Evolutionary conservation across 2,888 invertebrate genomes (phyloP).

Genomic region (Cephus nigrinus): DNA sequence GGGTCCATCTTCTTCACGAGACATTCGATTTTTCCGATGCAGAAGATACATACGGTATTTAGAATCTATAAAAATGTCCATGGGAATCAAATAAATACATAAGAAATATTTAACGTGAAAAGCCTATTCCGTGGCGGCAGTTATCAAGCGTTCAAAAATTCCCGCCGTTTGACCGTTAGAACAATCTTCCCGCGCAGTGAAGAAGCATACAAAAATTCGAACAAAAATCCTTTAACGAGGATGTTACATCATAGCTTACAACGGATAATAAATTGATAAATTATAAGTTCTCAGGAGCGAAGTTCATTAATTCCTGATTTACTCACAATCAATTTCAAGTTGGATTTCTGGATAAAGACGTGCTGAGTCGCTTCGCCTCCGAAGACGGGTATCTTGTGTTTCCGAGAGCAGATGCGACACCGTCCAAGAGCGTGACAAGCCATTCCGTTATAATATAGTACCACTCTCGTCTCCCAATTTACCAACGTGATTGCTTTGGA

Average conservation of each 20-base stretch:
- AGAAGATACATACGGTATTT: slow-evolving; percentile 32
- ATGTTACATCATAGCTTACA: background rate
- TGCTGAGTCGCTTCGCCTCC: slow-evolving; percentile 27
- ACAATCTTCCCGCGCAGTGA: background rate
- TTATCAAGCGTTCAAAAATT: background rate
- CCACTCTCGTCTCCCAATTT: slow-evolving; percentile 6
- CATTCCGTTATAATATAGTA: slow-evolving; percentile 19
- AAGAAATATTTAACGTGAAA: background rate
- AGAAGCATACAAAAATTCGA: background rate
- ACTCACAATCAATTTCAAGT: slow-evolving; percentile 30
- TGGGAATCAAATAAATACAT: background rate
- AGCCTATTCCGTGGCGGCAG: too few relatives aligned
- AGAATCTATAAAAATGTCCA: slow-evolving; percentile 21
- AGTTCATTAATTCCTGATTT: background rate
- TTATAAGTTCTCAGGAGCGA: background rate
- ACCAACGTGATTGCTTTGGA: slow-evolving; percentile 3
- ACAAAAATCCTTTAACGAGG: background rate
- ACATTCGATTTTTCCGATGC: slow-evolving; percentile 27
- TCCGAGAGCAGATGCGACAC: slow-evolving; percentile 29
- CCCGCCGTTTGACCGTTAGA: background rate
- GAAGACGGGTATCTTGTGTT: slow-evolving; percentile 26
- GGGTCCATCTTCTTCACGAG: slow-evolving; percentile 14
- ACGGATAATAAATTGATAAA: background rate
- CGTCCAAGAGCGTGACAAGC: slow-evolving; percentile 29
- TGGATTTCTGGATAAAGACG: slow-evolving; percentile 24